phyloP scores from a whole-genome alignment of 2,113 vertebrate genomes.

The Sylvilagus bachmani region DNA sequence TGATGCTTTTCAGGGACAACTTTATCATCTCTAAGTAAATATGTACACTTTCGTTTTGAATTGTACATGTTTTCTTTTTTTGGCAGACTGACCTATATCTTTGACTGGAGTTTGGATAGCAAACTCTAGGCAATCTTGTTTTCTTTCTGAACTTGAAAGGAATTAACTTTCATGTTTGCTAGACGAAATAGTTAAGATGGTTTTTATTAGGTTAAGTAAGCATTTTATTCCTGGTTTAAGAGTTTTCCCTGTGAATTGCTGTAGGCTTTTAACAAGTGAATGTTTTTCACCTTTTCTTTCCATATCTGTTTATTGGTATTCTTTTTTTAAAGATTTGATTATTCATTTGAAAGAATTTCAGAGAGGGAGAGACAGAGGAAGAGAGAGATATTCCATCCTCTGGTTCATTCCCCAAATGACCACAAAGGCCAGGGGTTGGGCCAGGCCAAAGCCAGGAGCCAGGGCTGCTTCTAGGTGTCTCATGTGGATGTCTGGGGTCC shows the following conservation, averaged over 20 bases:
- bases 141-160: constrained; percentile 19
- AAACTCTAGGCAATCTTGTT: background rate
- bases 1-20: background rate
- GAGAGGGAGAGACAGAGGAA: too few relatives aligned
- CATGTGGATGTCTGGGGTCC: too few relatives aligned
- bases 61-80: background rate
- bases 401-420: too few relatives aligned
- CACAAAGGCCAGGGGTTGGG: too few relatives aligned
- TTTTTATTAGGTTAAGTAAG: background rate
- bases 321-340: too few relatives aligned
- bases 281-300: background rate
- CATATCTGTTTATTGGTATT: background rate
- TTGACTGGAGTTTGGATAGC: background rate
- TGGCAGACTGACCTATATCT: background rate
- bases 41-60: background rate
- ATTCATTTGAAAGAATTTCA: too few relatives aligned
- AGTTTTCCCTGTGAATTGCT: background rate
- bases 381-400: too few relatives aligned
- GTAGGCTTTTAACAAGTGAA: background rate
- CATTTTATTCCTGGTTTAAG: background rate
- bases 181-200: background rate
- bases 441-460: too few relatives aligned
- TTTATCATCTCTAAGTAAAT: background rate
- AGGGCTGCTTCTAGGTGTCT: too few relatives aligned
- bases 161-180: background rate